Conservation (phyloP, 2,797 vertebrate genomes). For the Hybognathus amarus region DNA sequence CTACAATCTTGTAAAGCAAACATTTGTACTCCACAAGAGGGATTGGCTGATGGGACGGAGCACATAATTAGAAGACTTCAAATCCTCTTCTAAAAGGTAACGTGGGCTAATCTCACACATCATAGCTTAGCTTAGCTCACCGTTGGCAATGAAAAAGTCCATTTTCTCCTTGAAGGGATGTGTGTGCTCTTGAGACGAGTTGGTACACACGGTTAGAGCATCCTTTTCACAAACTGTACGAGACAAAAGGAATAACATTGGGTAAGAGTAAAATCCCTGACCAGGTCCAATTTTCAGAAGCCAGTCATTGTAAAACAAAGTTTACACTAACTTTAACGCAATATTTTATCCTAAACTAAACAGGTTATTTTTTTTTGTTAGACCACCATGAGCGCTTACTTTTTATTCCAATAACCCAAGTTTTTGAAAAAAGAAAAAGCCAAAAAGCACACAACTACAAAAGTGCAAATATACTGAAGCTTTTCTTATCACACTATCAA, state of each 20-base stretch:
- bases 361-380: conserved; percentile 27
- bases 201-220: conserved; percentile 81
- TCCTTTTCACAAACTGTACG: conserved; percentile 87
- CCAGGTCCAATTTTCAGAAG: conserved; percentile 14
- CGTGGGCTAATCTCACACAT: neutral
- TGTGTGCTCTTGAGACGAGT: conserved; percentile 87
- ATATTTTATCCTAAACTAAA: conserved; percentile 37
- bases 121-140: conserved; percentile 74
- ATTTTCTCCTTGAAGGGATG: conserved; percentile 94
- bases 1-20: conserved; percentile 34
- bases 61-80: conserved; percentile 10
- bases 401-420: conserved; percentile 24
- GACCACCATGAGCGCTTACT: conserved; percentile 5
- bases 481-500: neutral
- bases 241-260: conserved; percentile 54
- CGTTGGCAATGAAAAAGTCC: conserved; percentile 85
- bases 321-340: conserved; percentile 21
- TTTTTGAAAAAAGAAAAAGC: conserved; percentile 1
- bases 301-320: conserved; percentile 23
- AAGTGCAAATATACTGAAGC: neutral
- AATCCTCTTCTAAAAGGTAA: neutral
- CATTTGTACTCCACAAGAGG: conserved; percentile 19
- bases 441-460: neutral
- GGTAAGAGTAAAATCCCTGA: conserved; percentile 25
- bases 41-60: conserved; percentile 16